phyloP scores from a whole-genome alignment of 2,113 vertebrate genomes.

The Himantopus leucocephalus region DNA sequence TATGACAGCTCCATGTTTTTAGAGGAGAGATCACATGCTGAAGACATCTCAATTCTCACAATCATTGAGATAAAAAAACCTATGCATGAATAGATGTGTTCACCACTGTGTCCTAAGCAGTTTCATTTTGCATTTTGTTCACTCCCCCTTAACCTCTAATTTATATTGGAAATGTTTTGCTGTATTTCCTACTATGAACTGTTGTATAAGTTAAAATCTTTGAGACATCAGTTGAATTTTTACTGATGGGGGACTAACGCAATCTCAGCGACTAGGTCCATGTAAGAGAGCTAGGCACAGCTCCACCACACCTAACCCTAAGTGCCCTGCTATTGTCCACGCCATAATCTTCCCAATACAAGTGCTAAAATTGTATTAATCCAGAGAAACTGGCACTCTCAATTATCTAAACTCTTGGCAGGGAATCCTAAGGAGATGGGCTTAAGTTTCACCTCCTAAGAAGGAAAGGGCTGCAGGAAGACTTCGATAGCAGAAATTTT shows the following conservation, averaged over 20 bases:
- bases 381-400: neutral
- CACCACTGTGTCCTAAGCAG: neutral
- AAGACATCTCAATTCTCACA: neutral
- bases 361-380: neutral
- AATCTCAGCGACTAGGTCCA: neutral
- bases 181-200: neutral
- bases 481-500: neutral
- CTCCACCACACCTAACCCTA: neutral
- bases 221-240: neutral
- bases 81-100: neutral
- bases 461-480: neutral
- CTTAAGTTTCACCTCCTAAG: conserved; percentile 4
- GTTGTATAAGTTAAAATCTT: neutral
- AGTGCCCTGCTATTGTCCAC: neutral
- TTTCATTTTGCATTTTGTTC: neutral
- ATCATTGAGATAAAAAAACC: neutral
- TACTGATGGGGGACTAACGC: neutral
- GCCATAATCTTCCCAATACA: neutral
- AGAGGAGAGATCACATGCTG: neutral
- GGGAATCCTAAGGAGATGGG: neutral
- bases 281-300: rapidly evolving
- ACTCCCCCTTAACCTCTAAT: neutral
- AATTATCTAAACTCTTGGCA: neutral
- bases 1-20: neutral
- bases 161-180: neutral